These are phyloP conservation scores for Bradynema listronoti DNA, from an alignment of 1,140 invertebrate species.

Conservation along the genomic window DNA sequence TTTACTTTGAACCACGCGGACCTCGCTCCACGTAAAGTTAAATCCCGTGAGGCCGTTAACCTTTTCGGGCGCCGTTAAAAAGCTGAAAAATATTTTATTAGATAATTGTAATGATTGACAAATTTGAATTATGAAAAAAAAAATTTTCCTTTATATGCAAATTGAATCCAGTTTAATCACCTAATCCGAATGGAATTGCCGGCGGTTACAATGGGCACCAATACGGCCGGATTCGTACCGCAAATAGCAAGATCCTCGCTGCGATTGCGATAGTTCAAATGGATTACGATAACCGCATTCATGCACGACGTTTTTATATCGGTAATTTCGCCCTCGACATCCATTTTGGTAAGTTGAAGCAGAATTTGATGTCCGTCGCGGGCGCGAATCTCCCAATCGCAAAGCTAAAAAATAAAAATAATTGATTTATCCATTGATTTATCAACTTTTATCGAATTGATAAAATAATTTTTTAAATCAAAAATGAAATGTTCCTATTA, in stretches of 20 bases:
- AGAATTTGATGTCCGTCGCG: slow-evolving; percentile 42
- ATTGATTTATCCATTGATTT: too few species aligned
- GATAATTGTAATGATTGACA: neutral
- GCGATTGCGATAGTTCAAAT: slow-evolving; percentile 38
- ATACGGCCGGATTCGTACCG: slow-evolving; percentile 36
- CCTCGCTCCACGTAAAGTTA: slow-evolving; percentile 58
- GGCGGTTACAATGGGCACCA: slow-evolving; percentile 44
- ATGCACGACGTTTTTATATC: slow-evolving; percentile 41
- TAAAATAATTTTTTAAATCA: too few species aligned
- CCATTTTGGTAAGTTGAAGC: slow-evolving; percentile 13
- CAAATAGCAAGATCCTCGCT: slow-evolving; percentile 31
- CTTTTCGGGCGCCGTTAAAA: slow-evolving; percentile 30
- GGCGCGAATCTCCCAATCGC: slow-evolving; percentile 55
- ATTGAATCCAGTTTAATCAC: too few species aligned
- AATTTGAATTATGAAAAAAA: neutral
- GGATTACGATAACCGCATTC: slow-evolving; percentile 50
- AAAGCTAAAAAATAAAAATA: too few species aligned
- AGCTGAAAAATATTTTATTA: slow-evolving; percentile 38
- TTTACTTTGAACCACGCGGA: slow-evolving; percentile 37
- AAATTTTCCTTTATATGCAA: neutral
- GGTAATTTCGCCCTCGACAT: slow-evolving; percentile 54
- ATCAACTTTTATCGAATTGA: too few species aligned
- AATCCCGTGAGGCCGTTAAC: slow-evolving; percentile 55
- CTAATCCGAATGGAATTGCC: slow-evolving; percentile 51
- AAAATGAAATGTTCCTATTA: too few species aligned